Evolutionary conservation across 2,113 vertebrate species (phyloP).

Genomic region (Anolis sagrei): DNA sequence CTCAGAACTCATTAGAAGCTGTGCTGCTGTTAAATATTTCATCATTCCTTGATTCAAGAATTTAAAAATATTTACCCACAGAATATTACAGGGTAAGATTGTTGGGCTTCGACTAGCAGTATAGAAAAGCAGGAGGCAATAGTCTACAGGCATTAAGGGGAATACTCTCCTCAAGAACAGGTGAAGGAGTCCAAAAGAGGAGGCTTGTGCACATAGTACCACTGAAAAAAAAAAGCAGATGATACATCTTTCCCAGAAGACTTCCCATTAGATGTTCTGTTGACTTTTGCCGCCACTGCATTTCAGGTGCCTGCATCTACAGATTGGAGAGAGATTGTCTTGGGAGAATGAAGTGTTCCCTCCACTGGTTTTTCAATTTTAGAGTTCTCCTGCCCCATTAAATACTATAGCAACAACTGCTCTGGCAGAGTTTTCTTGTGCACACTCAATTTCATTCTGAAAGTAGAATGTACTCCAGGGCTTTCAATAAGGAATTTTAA

Average conservation of each 20-base stretch:
- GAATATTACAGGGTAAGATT: background rate
- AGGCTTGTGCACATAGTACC: background rate
- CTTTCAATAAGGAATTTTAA: too few relatives aligned
- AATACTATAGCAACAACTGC: too few relatives aligned
- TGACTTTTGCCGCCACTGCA: background rate
- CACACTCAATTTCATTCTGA: too few relatives aligned
- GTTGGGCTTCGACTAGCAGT: background rate
- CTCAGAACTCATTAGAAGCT: slow-evolving; percentile 9
- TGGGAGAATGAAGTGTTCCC: too few relatives aligned
- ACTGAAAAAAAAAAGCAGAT: background rate
- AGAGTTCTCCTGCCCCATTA: too few relatives aligned
- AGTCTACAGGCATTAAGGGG: background rate
- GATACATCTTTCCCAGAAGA: background rate
- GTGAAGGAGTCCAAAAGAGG: background rate
- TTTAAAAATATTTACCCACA: slow-evolving; percentile 10
- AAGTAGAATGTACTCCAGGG: too few relatives aligned
- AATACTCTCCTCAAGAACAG: background rate
- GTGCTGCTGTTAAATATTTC: background rate
- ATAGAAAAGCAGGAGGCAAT: background rate
- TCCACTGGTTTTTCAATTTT: too few relatives aligned
- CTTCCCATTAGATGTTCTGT: too few relatives aligned
- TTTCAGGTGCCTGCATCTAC: background rate
- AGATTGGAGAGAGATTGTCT: background rate
- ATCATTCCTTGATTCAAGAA: background rate
- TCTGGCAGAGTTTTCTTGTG: too few relatives aligned